phyloP scores from a whole-genome alignment of 2,888 invertebrate species.

The Gryllus longicercus region DNA sequence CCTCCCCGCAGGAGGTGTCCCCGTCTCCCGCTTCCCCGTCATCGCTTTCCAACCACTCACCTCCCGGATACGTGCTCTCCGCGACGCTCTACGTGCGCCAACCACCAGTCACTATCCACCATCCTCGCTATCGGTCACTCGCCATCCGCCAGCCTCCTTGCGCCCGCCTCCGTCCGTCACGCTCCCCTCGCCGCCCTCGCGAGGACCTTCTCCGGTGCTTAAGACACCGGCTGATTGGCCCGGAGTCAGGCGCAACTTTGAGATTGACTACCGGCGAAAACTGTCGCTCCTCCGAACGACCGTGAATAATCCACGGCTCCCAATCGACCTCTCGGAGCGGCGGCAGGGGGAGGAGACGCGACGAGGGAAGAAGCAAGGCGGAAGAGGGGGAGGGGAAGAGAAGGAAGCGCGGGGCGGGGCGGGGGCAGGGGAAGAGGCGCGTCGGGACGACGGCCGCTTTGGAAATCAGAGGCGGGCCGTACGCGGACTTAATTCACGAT shows the following conservation, averaged over 20 bases:
- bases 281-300: constrained; percentile 1
- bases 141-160: neutral
- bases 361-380: neutral
- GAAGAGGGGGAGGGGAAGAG: neutral
- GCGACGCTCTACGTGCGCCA: too few relatives aligned
- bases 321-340: neutral
- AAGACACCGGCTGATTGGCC: neutral
- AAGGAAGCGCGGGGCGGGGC: neutral
- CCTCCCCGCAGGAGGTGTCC: too few relatives aligned
- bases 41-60: too few relatives aligned
- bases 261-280: constrained; percentile 6
- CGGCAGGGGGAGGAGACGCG: neutral
- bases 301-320: neutral
- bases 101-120: too few relatives aligned
- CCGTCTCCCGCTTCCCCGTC: too few relatives aligned
- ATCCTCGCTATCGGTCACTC: neutral
- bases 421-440: neutral
- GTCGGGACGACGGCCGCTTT: too few relatives aligned
- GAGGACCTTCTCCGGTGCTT: neutral
- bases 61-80: too few relatives aligned
- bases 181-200: neutral
- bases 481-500: constrained; percentile 11
- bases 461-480: too few relatives aligned
- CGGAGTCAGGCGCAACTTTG: neutral
- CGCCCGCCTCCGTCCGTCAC: neutral